Evolutionary conservation across 2,113 vertebrate species (phyloP).

Genomic region (Rana temporaria): DNA sequence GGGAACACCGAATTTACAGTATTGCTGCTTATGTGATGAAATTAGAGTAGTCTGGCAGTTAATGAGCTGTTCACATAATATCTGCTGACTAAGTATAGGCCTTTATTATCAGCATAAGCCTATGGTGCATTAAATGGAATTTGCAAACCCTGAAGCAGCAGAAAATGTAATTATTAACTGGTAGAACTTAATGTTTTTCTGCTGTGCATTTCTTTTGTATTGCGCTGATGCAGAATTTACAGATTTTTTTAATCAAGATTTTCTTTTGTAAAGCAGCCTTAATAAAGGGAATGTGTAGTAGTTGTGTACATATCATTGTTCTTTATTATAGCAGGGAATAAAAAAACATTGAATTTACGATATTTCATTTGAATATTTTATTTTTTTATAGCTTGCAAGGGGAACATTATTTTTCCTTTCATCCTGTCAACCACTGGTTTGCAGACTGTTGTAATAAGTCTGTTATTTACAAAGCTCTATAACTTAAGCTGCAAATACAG

Average conservation of each 20-base stretch:
- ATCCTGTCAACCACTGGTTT: too few relatives aligned
- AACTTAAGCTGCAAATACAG: too few relatives aligned
- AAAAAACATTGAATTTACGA: too few relatives aligned
- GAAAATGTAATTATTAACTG: slow-evolving; percentile 21
- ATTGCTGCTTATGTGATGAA: slow-evolving; percentile 4
- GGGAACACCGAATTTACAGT: not conserved
- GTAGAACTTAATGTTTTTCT: slow-evolving; percentile 1
- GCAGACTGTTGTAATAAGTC: too few relatives aligned
- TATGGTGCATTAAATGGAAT: slow-evolving; percentile 8
- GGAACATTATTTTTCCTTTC: too few relatives aligned
- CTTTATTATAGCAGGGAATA: too few relatives aligned
- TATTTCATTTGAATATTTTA: too few relatives aligned
- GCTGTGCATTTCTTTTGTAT: not conserved
- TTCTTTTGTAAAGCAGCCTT: too few relatives aligned
- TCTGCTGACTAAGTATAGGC: slow-evolving; percentile 10
- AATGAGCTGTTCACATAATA: slow-evolving; percentile 24
- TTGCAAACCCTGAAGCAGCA: slow-evolving; percentile 14
- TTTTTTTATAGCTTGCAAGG: too few relatives aligned
- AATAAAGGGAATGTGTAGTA: too few relatives aligned
- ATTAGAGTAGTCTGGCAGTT: not conserved
- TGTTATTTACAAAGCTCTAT: too few relatives aligned
- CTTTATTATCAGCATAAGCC: slow-evolving; percentile 3
- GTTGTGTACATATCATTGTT: too few relatives aligned
- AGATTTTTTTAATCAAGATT: not conserved
- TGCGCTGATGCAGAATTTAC: not conserved